Evolutionary conservation across 2,113 vertebrate genomes (phyloP).

Genomic region (Marmota monax): DNA sequence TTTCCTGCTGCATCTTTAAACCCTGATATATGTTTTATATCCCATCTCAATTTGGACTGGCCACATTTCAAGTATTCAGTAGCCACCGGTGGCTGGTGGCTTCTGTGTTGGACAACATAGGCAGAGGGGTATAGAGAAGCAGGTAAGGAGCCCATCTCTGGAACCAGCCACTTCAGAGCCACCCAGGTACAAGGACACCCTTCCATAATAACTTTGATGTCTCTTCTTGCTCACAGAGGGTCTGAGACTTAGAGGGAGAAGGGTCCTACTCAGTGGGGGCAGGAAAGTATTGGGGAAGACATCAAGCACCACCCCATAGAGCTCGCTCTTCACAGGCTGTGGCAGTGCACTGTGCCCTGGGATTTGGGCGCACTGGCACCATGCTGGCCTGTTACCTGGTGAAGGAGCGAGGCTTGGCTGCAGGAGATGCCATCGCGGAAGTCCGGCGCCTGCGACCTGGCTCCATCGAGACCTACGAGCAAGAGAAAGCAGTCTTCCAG

Average conservation of each 20-base stretch:
- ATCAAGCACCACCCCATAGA: background rate
- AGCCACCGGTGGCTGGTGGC: background rate
- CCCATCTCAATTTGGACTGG: background rate
- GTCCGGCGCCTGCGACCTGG: conserved; percentile 91
- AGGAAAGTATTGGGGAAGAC: background rate
- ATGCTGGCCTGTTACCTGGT: conserved; percentile 98
- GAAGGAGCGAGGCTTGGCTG: conserved; percentile 87
- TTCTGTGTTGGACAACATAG: background rate
- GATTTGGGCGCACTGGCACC: conserved; percentile 94
- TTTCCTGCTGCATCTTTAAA: background rate
- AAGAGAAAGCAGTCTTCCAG: conserved; percentile 93
- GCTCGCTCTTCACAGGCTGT: conserved; percentile 88
- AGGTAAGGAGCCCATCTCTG: background rate
- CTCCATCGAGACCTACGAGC: conserved; percentile 95
- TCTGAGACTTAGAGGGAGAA: background rate
- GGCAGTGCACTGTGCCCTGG: conserved; percentile 95
- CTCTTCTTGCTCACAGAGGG: background rate
- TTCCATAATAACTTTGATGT: background rate
- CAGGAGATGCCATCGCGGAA: conserved; percentile 91
- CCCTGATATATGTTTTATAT: background rate
- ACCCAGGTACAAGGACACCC: background rate
- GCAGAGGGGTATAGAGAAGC: background rate
- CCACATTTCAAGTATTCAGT: background rate
- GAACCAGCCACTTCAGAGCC: background rate
- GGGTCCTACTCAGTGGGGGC: background rate